Evolutionary conservation across 2,888 invertebrate genomes (phyloP).

Genomic region (Watsonalla cultraria): DNA sequence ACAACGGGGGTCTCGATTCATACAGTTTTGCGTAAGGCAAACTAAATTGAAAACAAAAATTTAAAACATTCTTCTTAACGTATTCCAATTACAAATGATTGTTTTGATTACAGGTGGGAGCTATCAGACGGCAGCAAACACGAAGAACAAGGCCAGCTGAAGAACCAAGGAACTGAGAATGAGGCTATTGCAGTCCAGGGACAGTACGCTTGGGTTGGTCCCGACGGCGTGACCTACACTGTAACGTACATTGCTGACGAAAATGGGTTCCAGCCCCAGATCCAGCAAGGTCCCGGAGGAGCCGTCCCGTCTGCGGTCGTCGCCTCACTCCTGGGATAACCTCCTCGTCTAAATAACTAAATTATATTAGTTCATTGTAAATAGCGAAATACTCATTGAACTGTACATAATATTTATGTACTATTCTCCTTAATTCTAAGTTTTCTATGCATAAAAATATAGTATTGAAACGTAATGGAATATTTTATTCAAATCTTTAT

Average conservation of each 20-base stretch:
- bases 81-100: background rate
- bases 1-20: conserved; percentile 78
- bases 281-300: conserved; percentile 63
- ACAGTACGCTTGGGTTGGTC: conserved; percentile 75
- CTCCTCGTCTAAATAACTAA: conserved; percentile 22
- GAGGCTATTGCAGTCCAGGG: conserved; percentile 78
- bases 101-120: conserved; percentile 57
- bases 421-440: conserved; percentile 41
- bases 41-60: background rate
- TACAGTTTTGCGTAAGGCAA: conserved; percentile 78
- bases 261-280: conserved; percentile 69
- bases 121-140: conserved; percentile 78
- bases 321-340: conserved; percentile 57
- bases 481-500: no score
- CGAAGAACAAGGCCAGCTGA: conserved; percentile 76
- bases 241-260: conserved; percentile 80
- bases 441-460: conserved; percentile 4
- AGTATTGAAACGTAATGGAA: conserved; percentile 9
- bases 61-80: background rate
- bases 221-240: conserved; percentile 77
- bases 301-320: conserved; percentile 53
- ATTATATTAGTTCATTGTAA: conserved; percentile 32
- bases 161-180: conserved; percentile 77
- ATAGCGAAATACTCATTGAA: conserved; percentile 33
- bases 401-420: conserved; percentile 75